phyloP scores from a whole-genome alignment of 2,797 vertebrate genomes.

The Pagetopsis macropterus region DNA sequence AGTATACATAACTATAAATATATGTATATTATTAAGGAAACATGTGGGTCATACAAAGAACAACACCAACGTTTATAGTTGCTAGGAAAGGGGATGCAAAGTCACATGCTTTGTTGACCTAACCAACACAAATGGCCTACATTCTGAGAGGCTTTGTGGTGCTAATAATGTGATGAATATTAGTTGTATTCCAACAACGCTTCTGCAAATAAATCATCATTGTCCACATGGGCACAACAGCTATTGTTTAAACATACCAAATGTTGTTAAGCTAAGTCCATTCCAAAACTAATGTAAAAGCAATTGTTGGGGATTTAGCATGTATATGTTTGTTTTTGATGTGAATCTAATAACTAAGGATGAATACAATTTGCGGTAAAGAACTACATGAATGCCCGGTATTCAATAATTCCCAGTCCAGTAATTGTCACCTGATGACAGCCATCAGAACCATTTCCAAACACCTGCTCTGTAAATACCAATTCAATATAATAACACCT shows the following conservation, averaged over 20 bases:
- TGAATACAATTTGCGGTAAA: not conserved
- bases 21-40: not conserved
- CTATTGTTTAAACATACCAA: no score
- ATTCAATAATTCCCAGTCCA: slow-evolving; percentile 11
- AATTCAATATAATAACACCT: slow-evolving; percentile 18
- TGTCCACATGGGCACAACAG: no score
- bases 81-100: no score
- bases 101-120: no score
- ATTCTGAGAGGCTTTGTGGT: no score
- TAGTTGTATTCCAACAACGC: not conserved
- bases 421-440: slow-evolving; percentile 42
- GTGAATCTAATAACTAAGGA: not conserved
- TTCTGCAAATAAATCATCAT: not conserved
- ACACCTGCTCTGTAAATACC: slow-evolving; percentile 52
- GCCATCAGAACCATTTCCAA: slow-evolving; percentile 29
- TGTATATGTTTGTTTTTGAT: not conserved
- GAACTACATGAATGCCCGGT: not conserved
- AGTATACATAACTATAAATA: not conserved
- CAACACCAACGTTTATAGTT: not conserved
- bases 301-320: not conserved
- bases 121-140: no score
- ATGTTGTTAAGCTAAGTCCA: not conserved
- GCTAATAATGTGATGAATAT: not conserved
- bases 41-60: no score
- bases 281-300: not conserved